Percentiles rank a stretch among this genome's conserved stretches.
phyloP scores from a whole-genome alignment of 2,113 vertebrate genomes.

The Benitochromis conjunctus region DNA sequence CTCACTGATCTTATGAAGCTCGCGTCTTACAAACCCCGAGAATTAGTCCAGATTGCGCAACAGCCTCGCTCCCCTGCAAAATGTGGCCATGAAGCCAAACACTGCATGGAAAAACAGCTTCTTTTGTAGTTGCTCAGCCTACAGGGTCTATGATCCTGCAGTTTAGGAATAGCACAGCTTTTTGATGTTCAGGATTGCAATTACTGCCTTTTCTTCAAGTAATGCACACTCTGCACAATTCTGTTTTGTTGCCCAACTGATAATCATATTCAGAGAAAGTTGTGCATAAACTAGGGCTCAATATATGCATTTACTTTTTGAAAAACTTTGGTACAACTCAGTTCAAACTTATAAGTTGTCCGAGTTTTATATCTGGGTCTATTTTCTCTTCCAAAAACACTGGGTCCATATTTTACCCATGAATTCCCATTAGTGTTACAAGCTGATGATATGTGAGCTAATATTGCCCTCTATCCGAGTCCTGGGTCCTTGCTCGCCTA shows the following conservation, averaged over 20 bases:
- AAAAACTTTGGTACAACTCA: background rate
- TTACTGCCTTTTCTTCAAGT: constrained; percentile 14
- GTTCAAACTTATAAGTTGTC: background rate
- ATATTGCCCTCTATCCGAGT: constrained; percentile 29
- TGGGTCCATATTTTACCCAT: background rate
- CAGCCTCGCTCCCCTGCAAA: constrained; percentile 33
- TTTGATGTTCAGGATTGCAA: constrained; percentile 25
- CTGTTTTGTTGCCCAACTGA: constrained; percentile 12
- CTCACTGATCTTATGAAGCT: constrained; percentile 48
- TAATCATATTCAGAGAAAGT: background rate
- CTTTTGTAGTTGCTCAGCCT: constrained; percentile 35
- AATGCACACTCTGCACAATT: background rate
- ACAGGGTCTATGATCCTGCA: constrained; percentile 38
- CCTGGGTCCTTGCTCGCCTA: background rate
- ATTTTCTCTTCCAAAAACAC: background rate
- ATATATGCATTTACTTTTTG: background rate
- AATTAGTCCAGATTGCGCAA: constrained; percentile 41
- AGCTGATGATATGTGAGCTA: constrained; percentile 41
- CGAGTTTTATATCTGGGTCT: background rate
- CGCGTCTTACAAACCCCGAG: constrained; percentile 20
- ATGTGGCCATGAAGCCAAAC: constrained; percentile 31
- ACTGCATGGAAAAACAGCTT: constrained; percentile 4
- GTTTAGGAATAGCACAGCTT: constrained; percentile 22
- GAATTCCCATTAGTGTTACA: constrained; percentile 39
- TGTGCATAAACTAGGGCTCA: background rate